Percentiles rank a stretch among this genome's conserved stretches.
phyloP scores from a whole-genome alignment of 92 coral and sea anemone genomes.

The Palythoa grandiflora region DNA sequence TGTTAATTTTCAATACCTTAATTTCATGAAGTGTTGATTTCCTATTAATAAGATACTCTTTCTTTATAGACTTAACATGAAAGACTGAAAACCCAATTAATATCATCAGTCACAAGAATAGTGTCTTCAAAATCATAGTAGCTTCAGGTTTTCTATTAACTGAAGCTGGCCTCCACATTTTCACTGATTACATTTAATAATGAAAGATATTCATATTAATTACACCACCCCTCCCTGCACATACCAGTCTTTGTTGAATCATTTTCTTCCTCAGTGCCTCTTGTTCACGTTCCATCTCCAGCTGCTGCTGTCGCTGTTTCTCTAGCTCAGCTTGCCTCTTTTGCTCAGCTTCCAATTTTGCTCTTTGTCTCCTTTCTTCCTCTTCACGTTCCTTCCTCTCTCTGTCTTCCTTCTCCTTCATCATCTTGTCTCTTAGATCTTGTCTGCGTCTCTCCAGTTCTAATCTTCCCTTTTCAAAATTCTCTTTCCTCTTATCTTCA shows the following conservation, averaged over 20 bases:
- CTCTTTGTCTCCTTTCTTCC: conserved; percentile 93
- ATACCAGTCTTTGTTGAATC: conserved; percentile 97
- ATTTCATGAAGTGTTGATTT: no score
- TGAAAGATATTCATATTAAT: background rate
- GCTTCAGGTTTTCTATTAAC: background rate
- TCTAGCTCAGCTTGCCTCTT: conserved; percentile 97
- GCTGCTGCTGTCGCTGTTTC: conserved; percentile 94
- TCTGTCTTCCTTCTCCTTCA: conserved; percentile 84
- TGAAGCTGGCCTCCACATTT: no score
- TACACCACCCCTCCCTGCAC: background rate
- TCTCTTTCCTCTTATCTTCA: conserved; percentile 96
- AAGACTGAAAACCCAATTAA: no score
- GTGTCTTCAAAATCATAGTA: background rate
- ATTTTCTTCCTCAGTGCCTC: conserved; percentile 94
- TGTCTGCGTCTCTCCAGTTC: conserved; percentile 95
- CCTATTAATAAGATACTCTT: no score
- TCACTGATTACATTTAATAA: background rate
- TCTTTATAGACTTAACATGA: no score
- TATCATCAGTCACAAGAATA: background rate
- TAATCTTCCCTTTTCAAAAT: conserved; percentile 96
- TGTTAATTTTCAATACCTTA: no score
- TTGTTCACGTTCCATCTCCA: conserved; percentile 98
- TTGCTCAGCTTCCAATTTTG: conserved; percentile 97
- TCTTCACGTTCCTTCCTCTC: conserved; percentile 86
- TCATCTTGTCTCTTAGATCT: conserved; percentile 89